phyloP scores from a whole-genome alignment of 2,797 vertebrate genomes.

The Aselliscus stoliczkanus region DNA sequence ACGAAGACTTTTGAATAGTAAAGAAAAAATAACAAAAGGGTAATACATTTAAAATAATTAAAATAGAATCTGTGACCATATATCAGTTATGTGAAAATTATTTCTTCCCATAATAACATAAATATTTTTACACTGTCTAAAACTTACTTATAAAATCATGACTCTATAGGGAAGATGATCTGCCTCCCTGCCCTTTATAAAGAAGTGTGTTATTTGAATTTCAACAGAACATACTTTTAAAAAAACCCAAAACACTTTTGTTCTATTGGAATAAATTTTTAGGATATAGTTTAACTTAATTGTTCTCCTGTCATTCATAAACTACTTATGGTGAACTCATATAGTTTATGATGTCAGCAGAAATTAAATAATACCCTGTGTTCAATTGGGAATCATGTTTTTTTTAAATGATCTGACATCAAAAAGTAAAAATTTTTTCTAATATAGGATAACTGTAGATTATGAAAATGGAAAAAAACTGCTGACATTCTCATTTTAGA shows the following conservation, averaged over 20 bases:
- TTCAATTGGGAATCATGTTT: conserved; percentile 44
- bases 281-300: conserved; percentile 60
- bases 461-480: conserved; percentile 55
- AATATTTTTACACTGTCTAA: neutral
- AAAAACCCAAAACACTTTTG: neutral
- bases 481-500: conserved; percentile 21
- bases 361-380: conserved; percentile 68
- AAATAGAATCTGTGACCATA: neutral
- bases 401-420: conserved; percentile 62
- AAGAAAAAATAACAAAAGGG: neutral
- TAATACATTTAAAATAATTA: neutral
- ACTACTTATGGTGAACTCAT: conserved; percentile 34
- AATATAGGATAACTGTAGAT: conserved; percentile 57
- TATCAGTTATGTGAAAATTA: neutral
- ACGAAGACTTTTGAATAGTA: neutral
- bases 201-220: conserved; percentile 22
- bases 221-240: neutral
- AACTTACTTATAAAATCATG: neutral
- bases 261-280: conserved; percentile 52
- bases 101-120: neutral
- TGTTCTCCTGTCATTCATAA: conserved; percentile 61
- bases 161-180: neutral
- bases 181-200: neutral
- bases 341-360: conserved; percentile 49
- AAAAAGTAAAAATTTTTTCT: conserved; percentile 54